Base-by-base conservation (phyloP, 2,797 vertebrate genomes). In the Podarcis lilfordi region DNA sequence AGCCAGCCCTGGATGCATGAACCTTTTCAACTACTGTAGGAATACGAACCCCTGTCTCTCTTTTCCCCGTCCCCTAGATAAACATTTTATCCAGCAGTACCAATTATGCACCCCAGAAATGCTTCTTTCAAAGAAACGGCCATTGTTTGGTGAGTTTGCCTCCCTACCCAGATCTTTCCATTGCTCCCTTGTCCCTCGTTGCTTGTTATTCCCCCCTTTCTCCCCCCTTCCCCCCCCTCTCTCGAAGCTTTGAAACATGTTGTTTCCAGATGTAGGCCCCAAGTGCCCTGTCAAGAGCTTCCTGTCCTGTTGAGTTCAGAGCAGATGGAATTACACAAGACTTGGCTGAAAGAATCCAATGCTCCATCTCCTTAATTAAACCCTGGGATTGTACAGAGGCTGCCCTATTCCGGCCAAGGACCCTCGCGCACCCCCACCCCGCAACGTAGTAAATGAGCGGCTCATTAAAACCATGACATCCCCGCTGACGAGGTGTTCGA, bases 191-290 rank as follows among this genome's bases (percentile, higher is more conserved):
- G 89, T 89, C 66, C 59, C 80, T 87, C 45, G 2, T n/a, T 76
- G 61, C 84, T 82, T 86, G 86, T 90, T 90, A 85, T 69, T 37
- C 40, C 13, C 2, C 29, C 4, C 0, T 10, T 8, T n/a, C 19
- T 85, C 66, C 66, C 69, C 87, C 77, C 64, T 37, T 88, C 86
- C 88, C 90, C 93, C 87, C 59, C 21, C 59, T 61, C 59, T 61
- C 59, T 61, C 59, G 95, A 92, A 81, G 75, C 93, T 97, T 95
- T 96, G 93, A 95, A 96, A 95, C 94, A 97, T 96, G 95, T 96
- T 97, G 95, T 95, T 97, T 97, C 96, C 97, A 97, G 96, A 97
- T 97, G 97, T 95, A 89, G 94, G 95, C 88, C 96, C 96, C 93
- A 83, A 96, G 93, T 92, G 94, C 87, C 92, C 89, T 89, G 71